Percentiles rank a stretch among this genome's conserved stretches.
These are phyloP conservation scores for Balanococcus diminutus DNA, from an alignment of 2,888 invertebrate species.

Conservation along the genomic window DNA sequence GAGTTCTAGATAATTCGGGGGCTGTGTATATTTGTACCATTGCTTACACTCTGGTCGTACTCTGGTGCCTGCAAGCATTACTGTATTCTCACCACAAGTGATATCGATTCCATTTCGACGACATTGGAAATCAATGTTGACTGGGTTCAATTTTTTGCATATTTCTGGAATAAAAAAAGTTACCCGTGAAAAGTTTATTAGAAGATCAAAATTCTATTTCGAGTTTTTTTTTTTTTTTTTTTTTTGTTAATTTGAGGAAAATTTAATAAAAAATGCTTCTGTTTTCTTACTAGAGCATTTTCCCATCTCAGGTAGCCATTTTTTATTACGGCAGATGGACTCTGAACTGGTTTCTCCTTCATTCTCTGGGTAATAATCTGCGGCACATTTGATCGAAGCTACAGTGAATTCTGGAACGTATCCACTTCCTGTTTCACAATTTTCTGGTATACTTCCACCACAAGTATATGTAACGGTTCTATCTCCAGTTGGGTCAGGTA, in stretches of 20 bases:
- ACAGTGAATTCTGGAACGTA: not conserved
- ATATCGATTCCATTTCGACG: not conserved
- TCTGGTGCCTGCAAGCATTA: not conserved
- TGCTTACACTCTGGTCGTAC: not conserved
- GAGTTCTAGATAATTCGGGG: not conserved
- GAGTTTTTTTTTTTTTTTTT: too few relatives aligned
- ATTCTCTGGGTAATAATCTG: not conserved
- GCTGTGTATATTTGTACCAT: not conserved
- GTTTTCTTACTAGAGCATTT: not conserved
- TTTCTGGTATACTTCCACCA: not conserved
- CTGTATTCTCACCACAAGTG: not conserved
- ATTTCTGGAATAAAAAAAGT: not conserved
- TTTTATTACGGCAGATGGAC: not conserved
- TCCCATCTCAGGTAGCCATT: not conserved
- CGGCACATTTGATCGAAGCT: not conserved
- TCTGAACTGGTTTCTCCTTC: not conserved
- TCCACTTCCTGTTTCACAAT: not conserved
- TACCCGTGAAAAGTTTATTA: too few relatives aligned
- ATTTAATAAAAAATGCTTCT: too few relatives aligned
- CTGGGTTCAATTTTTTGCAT: not conserved
- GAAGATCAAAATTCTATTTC: not conserved
- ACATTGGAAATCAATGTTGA: not conserved
- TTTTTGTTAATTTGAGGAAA: not conserved
- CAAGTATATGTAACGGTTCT: not conserved
- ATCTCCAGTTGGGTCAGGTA: not conserved